These are phyloP conservation scores for Hormiphora californensis DNA, from an alignment of 37 sponge, comb jelly and placozoan species.

Conservation along the genomic window DNA sequence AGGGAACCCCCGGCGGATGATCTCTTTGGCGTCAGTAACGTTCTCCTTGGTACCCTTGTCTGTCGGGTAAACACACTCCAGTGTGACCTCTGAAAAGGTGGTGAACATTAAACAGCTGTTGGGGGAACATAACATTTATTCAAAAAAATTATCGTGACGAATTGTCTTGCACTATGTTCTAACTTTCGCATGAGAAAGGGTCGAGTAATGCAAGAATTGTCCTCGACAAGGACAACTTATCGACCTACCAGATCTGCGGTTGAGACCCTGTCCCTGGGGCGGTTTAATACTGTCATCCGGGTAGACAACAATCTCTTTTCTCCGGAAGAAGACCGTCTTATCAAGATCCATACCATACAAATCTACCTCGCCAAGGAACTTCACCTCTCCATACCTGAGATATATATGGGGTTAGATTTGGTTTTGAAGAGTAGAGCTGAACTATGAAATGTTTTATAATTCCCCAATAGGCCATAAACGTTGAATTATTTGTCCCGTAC, in stretches of 20 bases:
- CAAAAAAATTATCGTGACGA: no score
- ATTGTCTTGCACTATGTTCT: no score
- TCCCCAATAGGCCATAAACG: no score
- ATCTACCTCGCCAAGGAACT: conserved; percentile 48
- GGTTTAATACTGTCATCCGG: conserved; percentile 40
- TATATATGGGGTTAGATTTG: no score
- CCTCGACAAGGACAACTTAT: no score
- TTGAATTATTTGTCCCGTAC: no score
- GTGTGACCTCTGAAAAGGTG: conserved; percentile 33
- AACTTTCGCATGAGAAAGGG: no score
- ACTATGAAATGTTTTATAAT: no score
- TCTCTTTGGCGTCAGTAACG: conserved; percentile 35
- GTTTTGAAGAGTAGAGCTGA: no score
- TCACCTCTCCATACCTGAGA: conserved; percentile 52
- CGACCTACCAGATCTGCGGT: conserved; percentile 8
- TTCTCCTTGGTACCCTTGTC: conserved; percentile 34
- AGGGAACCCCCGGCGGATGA: conserved; percentile 29
- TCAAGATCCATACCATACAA: conserved; percentile 44
- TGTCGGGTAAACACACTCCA: conserved; percentile 26
- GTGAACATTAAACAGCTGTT: neutral
- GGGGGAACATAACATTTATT: no score
- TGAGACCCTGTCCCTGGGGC: conserved; percentile 48
- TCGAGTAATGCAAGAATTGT: no score
- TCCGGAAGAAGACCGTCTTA: conserved; percentile 20
- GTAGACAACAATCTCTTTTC: conserved; percentile 39